These are phyloP conservation scores for Montipora sp. DNA, from an alignment of 64 coral and sea anemone species.

Conservation along the genomic window DNA sequence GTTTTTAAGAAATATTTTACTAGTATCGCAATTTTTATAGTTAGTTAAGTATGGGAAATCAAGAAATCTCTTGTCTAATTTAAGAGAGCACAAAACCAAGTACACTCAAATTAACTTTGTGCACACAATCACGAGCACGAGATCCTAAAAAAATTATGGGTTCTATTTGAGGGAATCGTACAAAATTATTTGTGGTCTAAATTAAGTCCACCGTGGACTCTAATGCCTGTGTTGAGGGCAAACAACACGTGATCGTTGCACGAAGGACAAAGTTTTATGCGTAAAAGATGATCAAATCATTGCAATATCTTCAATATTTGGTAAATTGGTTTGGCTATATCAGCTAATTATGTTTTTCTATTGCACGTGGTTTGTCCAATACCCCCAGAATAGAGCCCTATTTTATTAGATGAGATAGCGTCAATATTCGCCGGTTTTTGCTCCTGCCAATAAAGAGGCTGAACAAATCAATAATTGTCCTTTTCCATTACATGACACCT, in stretches of 20 bases:
- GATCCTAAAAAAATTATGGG: no score
- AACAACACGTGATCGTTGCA: neutral
- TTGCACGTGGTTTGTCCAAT: neutral
- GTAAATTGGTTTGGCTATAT: neutral
- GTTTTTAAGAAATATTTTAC: no score
- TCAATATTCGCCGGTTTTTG: neutral
- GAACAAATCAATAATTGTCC: no score
- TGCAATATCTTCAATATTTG: neutral
- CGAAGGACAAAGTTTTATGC: neutral
- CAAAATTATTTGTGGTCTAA: neutral
- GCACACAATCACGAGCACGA: no score
- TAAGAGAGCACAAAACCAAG: neutral
- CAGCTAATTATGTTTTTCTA: neutral
- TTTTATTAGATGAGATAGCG: neutral
- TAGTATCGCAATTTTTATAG: no score
- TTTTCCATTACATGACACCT: no score
- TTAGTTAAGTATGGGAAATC: neutral
- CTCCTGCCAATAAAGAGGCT: neutral
- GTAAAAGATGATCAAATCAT: neutral
- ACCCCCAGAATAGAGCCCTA: neutral
- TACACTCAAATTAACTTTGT: neutral
- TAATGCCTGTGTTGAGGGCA: neutral
- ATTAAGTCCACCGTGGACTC: neutral
- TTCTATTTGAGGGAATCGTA: neutral
- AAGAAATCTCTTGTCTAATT: neutral